Conservation (phyloP, 2,797 vertebrate species). For the Labroides dimidiatus region DNA sequence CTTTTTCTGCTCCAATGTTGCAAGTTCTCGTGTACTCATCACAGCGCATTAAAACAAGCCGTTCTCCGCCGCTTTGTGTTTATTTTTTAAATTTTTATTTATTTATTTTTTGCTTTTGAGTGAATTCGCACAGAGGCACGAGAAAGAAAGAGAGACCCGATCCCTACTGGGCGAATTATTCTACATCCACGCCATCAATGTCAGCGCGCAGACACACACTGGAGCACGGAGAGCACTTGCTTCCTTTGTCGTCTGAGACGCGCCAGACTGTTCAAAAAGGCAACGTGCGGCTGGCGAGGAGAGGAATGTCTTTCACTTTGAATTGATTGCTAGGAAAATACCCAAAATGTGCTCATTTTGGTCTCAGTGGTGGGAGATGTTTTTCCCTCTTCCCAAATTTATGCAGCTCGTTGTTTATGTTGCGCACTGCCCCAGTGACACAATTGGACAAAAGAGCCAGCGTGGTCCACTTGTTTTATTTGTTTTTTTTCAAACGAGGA, state of each 20-base stretch:
- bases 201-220: conserved; percentile 75
- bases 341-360: not conserved
- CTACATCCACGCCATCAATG: conserved; percentile 83
- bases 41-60: conserved; percentile 8
- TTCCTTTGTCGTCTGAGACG: conserved; percentile 89
- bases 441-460: conserved; percentile 72
- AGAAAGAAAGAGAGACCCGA: conserved; percentile 41
- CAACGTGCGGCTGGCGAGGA: conserved; percentile 64
- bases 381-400: conserved; percentile 26
- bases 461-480: conserved; percentile 49
- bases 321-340: conserved; percentile 1
- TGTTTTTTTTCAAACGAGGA: conserved; percentile 1
- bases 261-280: conserved; percentile 82
- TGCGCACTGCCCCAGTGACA: conserved; percentile 72
- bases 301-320: conserved; percentile 39
- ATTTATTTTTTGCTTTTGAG: conserved; percentile 27
- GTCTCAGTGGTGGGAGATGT: not conserved
- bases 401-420: conserved; percentile 71
- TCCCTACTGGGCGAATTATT: conserved; percentile 75
- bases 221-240: conserved; percentile 75
- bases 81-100: too few relatives aligned
- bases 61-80: conserved; percentile 17
- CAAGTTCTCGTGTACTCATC: conserved; percentile 62
- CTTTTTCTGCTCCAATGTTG: conserved; percentile 67
- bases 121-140: conserved; percentile 29